Conservation (phyloP, 1,140 invertebrate genomes). For the Diorhabda carinulata region DNA sequence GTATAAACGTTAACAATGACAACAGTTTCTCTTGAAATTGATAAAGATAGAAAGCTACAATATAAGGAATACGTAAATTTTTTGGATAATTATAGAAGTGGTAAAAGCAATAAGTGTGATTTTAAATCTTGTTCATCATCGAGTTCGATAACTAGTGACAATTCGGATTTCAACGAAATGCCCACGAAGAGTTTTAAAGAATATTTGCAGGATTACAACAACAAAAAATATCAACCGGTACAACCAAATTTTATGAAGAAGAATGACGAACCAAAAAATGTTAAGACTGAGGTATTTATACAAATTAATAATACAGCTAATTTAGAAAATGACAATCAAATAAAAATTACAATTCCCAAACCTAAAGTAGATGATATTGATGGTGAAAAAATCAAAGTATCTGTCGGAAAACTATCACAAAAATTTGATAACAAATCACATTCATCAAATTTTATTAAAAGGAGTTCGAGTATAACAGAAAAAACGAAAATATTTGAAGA, state of each 20-base stretch:
- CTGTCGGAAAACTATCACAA: conserved; percentile 22
- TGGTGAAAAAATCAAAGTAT: conserved; percentile 16
- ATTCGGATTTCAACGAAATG: conserved; percentile 24
- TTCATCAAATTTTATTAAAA: neutral
- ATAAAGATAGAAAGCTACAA: conserved; percentile 22
- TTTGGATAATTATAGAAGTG: conserved; percentile 33
- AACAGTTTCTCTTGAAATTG: neutral
- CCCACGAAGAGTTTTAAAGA: conserved; percentile 20
- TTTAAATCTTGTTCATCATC: conserved; percentile 21
- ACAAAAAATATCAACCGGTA: conserved; percentile 34
- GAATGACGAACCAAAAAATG: conserved; percentile 19
- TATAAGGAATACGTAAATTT: conserved; percentile 41
- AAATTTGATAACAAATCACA: conserved; percentile 17
- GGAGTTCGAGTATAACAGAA: conserved; percentile 26
- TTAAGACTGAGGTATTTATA: conserved; percentile 41
- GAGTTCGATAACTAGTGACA: conserved; percentile 28
- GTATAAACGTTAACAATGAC: neutral
- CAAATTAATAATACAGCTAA: conserved; percentile 28
- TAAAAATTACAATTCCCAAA: neutral
- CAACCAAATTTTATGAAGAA: conserved; percentile 24
- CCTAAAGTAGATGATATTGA: neutral
- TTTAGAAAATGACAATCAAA: neutral
- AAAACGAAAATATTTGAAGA: conserved; percentile 34
- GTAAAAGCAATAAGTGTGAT: conserved; percentile 34
- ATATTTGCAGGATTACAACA: conserved; percentile 33